Conservation (phyloP, 1,140 invertebrate genomes). For the Asobara japonica region DNA sequence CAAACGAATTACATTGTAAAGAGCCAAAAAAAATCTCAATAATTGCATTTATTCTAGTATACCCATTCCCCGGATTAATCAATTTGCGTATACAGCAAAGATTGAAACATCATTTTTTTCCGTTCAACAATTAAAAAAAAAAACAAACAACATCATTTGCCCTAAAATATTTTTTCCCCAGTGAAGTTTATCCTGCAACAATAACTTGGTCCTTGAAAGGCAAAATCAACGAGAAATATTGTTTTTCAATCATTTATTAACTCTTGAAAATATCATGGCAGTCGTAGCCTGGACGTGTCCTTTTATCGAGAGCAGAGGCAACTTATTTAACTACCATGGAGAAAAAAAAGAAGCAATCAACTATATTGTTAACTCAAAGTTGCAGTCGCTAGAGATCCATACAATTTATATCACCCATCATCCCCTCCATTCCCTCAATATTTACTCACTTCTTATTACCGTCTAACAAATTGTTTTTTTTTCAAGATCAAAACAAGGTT, state of each 20-base stretch:
- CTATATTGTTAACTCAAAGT: slow-evolving; percentile 11
- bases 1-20: too few relatives aligned
- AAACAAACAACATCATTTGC: too few relatives aligned
- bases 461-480: not conserved
- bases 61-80: too few relatives aligned
- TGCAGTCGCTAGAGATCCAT: not conserved
- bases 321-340: slow-evolving; percentile 3
- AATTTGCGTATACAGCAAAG: too few relatives aligned
- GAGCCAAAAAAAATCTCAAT: too few relatives aligned
- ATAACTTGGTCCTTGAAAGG: slow-evolving; percentile 17
- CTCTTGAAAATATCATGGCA: slow-evolving; percentile 48
- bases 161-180: too few relatives aligned
- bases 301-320: slow-evolving; percentile 39
- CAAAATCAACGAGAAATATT: slow-evolving; percentile 12
- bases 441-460: not conserved
- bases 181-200: not conserved
- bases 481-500: not conserved
- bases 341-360: slow-evolving; percentile 12
- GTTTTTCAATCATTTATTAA: slow-evolving; percentile 24
- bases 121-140: too few relatives aligned
- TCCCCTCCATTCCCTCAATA: not conserved
- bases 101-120: too few relatives aligned
- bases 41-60: too few relatives aligned
- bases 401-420: not conserved
- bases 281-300: slow-evolving; percentile 51